Conservation (phyloP, 1,140 invertebrate species). For the Drosophila sp. region DNA sequence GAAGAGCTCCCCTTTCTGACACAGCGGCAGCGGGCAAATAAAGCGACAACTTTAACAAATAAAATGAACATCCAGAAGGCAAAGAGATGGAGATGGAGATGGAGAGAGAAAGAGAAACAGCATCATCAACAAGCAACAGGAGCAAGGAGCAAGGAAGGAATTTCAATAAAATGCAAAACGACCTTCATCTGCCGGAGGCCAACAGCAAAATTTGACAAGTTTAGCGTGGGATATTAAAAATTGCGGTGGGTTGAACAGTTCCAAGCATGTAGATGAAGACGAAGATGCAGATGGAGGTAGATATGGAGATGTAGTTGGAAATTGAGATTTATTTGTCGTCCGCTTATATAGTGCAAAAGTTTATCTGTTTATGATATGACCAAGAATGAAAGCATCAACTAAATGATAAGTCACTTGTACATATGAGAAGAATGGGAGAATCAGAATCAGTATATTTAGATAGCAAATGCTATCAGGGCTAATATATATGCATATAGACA, state of each 20-base stretch:
- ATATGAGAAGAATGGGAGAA: not conserved
- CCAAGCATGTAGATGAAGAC: not conserved
- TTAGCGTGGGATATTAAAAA: constrained; percentile 66
- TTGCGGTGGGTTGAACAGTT: constrained; percentile 20
- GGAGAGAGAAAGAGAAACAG: constrained; percentile 8
- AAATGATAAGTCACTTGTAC: constrained; percentile 14
- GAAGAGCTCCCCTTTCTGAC: not conserved
- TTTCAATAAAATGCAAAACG: constrained; percentile 77
- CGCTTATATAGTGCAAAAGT: constrained; percentile 8
- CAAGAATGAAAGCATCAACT: constrained; percentile 1
- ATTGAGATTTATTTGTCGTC: constrained; percentile 14
- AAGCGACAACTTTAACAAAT: constrained; percentile 72
- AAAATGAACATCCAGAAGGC: constrained; percentile 38
- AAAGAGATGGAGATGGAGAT: not conserved
- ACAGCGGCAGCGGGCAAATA: constrained; percentile 39
- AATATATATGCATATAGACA: constrained; percentile 3
- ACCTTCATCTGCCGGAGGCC: constrained; percentile 45
- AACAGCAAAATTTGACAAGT: constrained; percentile 51
- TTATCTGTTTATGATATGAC: not conserved
- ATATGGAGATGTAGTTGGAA: constrained; percentile 29
- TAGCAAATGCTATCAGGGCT: constrained; percentile 1
- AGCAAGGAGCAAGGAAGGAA: constrained; percentile 21
- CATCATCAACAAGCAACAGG: constrained; percentile 11
- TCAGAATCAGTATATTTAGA: not conserved
- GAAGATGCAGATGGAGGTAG: constrained; percentile 28